A percentile compares a stretch with the other conserved stretches of the same genome.
Evolutionary conservation across 2,113 vertebrate species (phyloP).

Genomic region (Manacus vitellinus): DNA sequence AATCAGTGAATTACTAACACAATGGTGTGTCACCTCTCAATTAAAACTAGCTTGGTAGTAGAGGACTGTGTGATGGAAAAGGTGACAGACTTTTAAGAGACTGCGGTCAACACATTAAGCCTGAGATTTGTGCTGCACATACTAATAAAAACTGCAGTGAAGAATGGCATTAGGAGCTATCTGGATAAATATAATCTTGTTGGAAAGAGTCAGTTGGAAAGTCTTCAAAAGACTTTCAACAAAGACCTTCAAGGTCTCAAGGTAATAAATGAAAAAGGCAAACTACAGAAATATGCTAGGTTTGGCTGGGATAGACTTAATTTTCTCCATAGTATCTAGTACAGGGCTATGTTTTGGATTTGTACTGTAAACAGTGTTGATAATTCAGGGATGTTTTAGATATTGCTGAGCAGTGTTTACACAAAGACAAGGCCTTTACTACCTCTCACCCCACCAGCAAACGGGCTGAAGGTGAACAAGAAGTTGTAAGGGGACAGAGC

Average conservation of each 20-base stretch:
- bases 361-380: neutral
- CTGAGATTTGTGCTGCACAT: neutral
- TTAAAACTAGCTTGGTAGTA: neutral
- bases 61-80: neutral
- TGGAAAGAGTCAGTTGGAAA: neutral
- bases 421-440: neutral
- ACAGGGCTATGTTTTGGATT: neutral
- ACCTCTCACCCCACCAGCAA: accelerated
- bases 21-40: neutral
- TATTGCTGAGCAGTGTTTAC: neutral
- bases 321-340: neutral
- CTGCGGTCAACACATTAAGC: neutral
- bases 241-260: neutral
- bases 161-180: neutral
- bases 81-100: neutral
- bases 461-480: neutral
- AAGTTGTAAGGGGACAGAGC: neutral
- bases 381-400: neutral
- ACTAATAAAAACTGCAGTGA: neutral
- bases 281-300: neutral
- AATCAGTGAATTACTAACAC: neutral
- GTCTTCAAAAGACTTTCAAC: neutral
- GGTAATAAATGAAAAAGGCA: neutral
- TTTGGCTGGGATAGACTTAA: neutral
- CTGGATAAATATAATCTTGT: neutral